These are phyloP conservation scores for Lordiphosa stackelbergi DNA, from an alignment of 1,140 invertebrate species.

Conservation along the genomic window DNA sequence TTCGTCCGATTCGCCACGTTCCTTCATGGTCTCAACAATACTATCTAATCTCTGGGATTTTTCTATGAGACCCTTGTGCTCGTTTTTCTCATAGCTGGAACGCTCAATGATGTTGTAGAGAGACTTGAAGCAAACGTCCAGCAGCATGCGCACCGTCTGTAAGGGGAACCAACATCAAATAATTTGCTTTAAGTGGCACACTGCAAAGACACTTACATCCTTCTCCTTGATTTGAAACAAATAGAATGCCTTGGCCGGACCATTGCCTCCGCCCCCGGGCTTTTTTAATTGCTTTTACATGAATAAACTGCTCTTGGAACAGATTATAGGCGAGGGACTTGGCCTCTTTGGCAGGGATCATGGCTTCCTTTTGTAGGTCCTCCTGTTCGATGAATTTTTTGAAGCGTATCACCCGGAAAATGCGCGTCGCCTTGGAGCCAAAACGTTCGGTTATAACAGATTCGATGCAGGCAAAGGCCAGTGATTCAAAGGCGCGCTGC, in stretches of 20 bases:
- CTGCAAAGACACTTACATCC: conserved; percentile 41
- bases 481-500: conserved; percentile 80
- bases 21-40: conserved; percentile 85
- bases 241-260: conserved; percentile 83
- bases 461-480: conserved; percentile 85
- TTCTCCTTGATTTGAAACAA: conserved; percentile 84
- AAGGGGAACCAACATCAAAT: conserved; percentile 10
- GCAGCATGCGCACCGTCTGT: conserved; percentile 84
- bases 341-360: conserved; percentile 93
- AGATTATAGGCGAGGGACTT: conserved; percentile 90
- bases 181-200: no score
- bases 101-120: conserved; percentile 84
- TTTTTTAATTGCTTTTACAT: conserved; percentile 77
- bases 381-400: conserved; percentile 92
- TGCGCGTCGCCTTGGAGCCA: conserved; percentile 89
- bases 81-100: conserved; percentile 80
- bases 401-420: conserved; percentile 88
- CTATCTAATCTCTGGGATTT: conserved; percentile 90
- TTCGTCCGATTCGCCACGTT: conserved; percentile 84
- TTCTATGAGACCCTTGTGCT: conserved; percentile 87
- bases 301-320: conserved; percentile 89
- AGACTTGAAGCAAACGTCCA: conserved; percentile 87
- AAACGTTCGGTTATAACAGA: conserved; percentile 89
- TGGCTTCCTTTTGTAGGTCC: conserved; percentile 90
- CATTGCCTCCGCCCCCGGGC: conserved; percentile 77